These are phyloP conservation scores for Megalops cyprinoides DNA, from an alignment of 2,797 vertebrate genomes.

Conservation along the genomic window DNA sequence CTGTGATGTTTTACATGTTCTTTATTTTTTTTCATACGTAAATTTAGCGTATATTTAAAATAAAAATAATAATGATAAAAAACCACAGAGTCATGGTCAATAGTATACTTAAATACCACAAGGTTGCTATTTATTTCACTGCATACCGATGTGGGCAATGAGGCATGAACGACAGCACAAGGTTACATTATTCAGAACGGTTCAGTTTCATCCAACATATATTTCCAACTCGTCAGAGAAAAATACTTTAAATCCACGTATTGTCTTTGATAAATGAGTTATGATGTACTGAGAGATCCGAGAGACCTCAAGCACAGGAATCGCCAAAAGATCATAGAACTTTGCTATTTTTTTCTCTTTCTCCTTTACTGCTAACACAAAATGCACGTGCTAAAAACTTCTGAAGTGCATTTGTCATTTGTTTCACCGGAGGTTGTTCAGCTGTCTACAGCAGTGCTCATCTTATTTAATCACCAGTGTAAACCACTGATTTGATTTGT, in stretches of 20 bases:
- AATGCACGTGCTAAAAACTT: no score
- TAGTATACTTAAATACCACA: conserved; percentile 70
- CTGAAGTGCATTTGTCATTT: no score
- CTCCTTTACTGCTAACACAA: no score
- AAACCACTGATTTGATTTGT: conserved; percentile 63
- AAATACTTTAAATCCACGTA: neutral
- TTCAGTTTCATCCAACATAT: neutral
- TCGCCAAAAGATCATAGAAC: neutral
- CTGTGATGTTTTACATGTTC: conserved; percentile 65
- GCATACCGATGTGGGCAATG: conserved; percentile 51
- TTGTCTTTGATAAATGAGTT: neutral
- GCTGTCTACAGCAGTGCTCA: conserved; percentile 45
- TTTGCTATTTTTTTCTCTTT: no score
- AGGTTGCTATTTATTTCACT: conserved; percentile 66
- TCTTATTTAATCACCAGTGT: conserved; percentile 53
- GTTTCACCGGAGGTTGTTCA: conserved; percentile 24
- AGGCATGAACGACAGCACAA: conserved; percentile 46
- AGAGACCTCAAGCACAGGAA: neutral
- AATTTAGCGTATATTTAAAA: conserved; percentile 74
- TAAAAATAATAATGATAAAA: conserved; percentile 67
- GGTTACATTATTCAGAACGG: neutral
- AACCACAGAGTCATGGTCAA: conserved; percentile 71
- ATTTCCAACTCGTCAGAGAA: neutral
- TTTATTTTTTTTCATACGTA: conserved; percentile 63
- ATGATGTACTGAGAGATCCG: neutral